Conservation (phyloP, 2,888 invertebrate species). For the Osmoderma eremita region DNA sequence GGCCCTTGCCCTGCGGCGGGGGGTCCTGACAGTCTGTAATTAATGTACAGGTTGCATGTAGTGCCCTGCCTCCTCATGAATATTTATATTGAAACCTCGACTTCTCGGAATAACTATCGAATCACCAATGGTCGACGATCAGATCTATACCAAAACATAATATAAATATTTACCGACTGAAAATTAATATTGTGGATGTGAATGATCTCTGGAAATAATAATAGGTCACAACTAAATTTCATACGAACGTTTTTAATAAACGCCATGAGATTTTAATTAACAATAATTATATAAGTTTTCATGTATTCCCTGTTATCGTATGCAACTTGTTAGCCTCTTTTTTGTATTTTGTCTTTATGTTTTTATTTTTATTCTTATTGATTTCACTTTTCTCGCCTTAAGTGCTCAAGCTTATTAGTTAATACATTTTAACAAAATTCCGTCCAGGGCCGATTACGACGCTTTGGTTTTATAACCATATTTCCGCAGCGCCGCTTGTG, state of each 20-base stretch:
- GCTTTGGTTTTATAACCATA: too few relatives aligned
- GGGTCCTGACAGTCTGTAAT: slow-evolving; percentile 58
- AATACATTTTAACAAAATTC: too few relatives aligned
- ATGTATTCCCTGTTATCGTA: too few relatives aligned
- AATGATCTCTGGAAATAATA: background rate
- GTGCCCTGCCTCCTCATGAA: slow-evolving; percentile 55
- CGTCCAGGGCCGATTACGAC: too few relatives aligned
- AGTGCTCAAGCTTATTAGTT: too few relatives aligned
- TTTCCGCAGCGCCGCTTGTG: too few relatives aligned
- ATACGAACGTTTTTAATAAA: background rate
- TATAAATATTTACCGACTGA: slow-evolving; percentile 27
- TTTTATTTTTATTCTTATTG: too few relatives aligned
- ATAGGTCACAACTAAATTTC: background rate
- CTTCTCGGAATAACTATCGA: slow-evolving; percentile 44
- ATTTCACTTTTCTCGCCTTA: too few relatives aligned
- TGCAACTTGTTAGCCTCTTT: too few relatives aligned
- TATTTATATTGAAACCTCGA: slow-evolving; percentile 50
- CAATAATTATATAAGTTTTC: too few relatives aligned
- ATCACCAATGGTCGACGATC: slow-evolving; percentile 41
- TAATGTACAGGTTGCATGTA: slow-evolving; percentile 62
- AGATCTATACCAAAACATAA: slow-evolving; percentile 38
- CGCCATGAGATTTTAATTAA: too few relatives aligned
- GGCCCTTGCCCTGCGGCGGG: slow-evolving; percentile 50
- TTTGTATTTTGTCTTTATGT: too few relatives aligned
- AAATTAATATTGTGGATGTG: background rate